phyloP scores from a whole-genome alignment of 2,888 invertebrate species.

The Pseudanteris insignis region DNA sequence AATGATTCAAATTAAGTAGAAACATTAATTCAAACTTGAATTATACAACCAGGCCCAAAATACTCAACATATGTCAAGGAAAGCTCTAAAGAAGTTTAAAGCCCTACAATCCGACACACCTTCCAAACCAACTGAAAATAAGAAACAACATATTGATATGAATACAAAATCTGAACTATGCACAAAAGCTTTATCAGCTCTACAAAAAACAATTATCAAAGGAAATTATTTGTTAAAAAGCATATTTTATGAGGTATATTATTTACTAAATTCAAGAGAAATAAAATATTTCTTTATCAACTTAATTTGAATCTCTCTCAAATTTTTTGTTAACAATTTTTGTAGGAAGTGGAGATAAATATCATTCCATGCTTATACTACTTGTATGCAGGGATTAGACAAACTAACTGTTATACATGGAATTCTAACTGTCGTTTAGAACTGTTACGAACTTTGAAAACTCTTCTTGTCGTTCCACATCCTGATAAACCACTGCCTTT shows the following conservation, averaged over 20 bases:
- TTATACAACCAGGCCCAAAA: constrained; percentile 50
- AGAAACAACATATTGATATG: not conserved
- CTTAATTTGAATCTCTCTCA: not conserved
- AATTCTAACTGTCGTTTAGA: constrained; percentile 52
- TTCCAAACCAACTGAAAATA: constrained; percentile 43
- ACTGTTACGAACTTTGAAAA: constrained; percentile 53
- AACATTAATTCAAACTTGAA: not conserved
- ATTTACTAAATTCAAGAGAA: not conserved
- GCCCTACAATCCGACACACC: constrained; percentile 50
- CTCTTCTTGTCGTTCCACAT: constrained; percentile 55
- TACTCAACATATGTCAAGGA: constrained; percentile 53
- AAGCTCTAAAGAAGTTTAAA: constrained; percentile 53
- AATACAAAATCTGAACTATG: constrained; percentile 50
- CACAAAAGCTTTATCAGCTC: constrained; percentile 48
- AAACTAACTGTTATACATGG: constrained; percentile 48
- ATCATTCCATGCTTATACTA: constrained; percentile 53
- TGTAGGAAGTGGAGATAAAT: constrained; percentile 52
- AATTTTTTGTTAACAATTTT: constrained; percentile 41
- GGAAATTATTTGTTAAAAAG: constrained; percentile 49
- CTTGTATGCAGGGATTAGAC: constrained; percentile 50
- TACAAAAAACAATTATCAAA: constrained; percentile 55
- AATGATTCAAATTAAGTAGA: not conserved
- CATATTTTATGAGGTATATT: constrained; percentile 53
- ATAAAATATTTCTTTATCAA: not conserved
- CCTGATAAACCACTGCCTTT: constrained; percentile 51